These are phyloP conservation scores for Lycocorax pyrrhopterus DNA, from an alignment of 2,113 vertebrate genomes.

Conservation along the genomic window DNA sequence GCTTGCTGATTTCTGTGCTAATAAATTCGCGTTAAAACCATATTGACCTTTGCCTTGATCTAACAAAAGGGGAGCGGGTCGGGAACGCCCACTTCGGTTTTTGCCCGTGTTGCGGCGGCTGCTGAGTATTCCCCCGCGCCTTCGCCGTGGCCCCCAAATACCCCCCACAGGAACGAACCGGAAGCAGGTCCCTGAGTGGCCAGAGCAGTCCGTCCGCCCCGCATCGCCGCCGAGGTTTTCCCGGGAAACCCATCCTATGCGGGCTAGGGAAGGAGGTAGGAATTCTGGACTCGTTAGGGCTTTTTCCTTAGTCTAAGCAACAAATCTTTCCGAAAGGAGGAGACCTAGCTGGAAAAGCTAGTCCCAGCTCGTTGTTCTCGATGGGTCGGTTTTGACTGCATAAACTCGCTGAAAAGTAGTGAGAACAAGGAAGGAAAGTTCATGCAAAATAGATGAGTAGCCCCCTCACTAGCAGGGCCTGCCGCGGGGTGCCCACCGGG, in stretches of 20 bases:
- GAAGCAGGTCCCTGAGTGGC: neutral
- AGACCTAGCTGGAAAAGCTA: neutral
- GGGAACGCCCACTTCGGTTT: conserved; percentile 61
- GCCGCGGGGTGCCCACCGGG: neutral
- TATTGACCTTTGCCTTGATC: conserved; percentile 78
- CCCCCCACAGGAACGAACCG: neutral
- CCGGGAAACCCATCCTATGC: neutral
- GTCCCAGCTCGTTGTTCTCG: neutral
- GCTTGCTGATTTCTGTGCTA: conserved; percentile 77
- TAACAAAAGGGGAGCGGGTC: conserved; percentile 66
- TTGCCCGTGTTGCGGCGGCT: neutral
- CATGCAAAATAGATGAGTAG: neutral
- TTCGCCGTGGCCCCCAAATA: neutral
- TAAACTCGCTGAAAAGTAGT: neutral
- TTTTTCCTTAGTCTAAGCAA: neutral
- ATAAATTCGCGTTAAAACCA: conserved; percentile 78
- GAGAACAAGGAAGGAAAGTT: neutral
- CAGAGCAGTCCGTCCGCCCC: neutral
- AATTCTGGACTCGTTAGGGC: neutral
- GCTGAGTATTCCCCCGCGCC: neutral
- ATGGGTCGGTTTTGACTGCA: neutral
- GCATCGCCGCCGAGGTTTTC: neutral
- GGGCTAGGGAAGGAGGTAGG: neutral
- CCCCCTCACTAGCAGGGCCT: neutral
- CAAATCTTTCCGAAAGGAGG: neutral